Conservation (phyloP, 2,113 vertebrate genomes). For the Stomatorhinus ivindoensis region DNA sequence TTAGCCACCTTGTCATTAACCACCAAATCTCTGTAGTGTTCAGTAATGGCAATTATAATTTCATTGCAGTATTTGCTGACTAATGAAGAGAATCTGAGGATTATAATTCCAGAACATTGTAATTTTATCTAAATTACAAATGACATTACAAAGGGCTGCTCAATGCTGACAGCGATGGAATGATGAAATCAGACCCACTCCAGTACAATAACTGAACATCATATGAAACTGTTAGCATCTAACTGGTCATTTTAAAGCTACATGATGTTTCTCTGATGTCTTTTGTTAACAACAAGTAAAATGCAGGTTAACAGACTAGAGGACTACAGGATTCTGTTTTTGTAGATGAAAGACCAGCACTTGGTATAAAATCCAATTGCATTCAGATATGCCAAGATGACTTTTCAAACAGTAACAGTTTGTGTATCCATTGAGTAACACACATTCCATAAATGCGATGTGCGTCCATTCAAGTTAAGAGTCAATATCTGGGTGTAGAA, state of each 20-base stretch:
- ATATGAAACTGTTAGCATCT: neutral
- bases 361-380: neutral
- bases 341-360: neutral
- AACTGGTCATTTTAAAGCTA: neutral
- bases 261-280: neutral
- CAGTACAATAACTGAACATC: neutral
- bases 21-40: neutral
- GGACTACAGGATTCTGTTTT: neutral
- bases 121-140: slow-evolving; percentile 15
- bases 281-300: neutral
- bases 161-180: neutral
- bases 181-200: neutral
- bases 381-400: neutral
- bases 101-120: neutral
- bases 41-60: neutral
- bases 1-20: slow-evolving; percentile 5
- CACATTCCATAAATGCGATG: neutral
- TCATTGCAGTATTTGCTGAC: neutral
- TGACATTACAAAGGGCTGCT: slow-evolving; percentile 23
- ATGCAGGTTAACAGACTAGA: neutral
- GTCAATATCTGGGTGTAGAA: neutral
- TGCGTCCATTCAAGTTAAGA: neutral
- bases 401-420: neutral
- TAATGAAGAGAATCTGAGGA: neutral
- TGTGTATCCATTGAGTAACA: neutral